Evolutionary conservation across 2,797 vertebrate genomes (phyloP), one percentile per base, ranked within the genome.

Genomic region (Cyprinella venusta): DNA sequence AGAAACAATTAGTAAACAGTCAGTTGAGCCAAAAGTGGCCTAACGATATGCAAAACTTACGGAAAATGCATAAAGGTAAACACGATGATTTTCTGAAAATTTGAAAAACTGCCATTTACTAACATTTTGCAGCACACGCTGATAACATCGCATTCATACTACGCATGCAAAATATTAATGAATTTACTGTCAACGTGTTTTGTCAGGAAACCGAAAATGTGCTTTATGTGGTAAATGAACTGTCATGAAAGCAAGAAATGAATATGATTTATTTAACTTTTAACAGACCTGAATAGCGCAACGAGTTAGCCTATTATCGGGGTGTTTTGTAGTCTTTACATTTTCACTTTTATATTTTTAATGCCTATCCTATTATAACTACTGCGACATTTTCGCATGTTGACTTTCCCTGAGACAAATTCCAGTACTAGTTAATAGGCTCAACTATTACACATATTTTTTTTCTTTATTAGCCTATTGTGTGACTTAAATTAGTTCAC

Each of bases 21-120:
- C 36, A 61, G 78, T 61, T 71, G 52, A 8, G 52, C 79, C 68
- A 80, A 80, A 80, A 45, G 65, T 70, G 18, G 24, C 18, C 67
- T 45, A 38, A 33, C 19, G 7, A 30, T 21, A 40, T 13, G 6
- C 19, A 16, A 59, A 24, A 59, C 18, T 16, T 33, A 12, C 54
- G 33, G 52, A n/a, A 40, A 21, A 42, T 30, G 42, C 36, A 30
- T 30, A n/a, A 70, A n/a, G 10, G 18, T n/a, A 30, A 61, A 21
- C n/a, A 42, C n/a, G 16, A 45, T 45, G 65, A 30, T 33, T 24
- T 38, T 7, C 16, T 24, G 59, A n/a, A 21, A 70, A 70, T 42
- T 6, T 7, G 52, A 76, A 77, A 33, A 64, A 65, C 12, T 8
- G 18, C 26, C 18, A 50, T 2, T 15, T 15, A 48, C 1, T 48